These are phyloP conservation scores for Florisuga fusca DNA, from an alignment of 2,797 vertebrate species.

Conservation along the genomic window DNA sequence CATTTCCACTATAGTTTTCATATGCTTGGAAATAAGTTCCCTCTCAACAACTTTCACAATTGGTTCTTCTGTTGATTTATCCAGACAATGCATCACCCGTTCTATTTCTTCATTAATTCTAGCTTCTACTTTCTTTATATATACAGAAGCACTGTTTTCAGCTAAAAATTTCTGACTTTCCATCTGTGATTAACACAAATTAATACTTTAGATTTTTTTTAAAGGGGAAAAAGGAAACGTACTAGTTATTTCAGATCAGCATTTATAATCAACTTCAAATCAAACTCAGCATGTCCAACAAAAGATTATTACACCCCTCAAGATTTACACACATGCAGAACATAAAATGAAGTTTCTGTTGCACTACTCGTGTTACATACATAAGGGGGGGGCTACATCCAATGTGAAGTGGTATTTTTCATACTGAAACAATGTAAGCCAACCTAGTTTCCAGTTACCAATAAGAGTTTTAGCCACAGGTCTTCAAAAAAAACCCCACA, in stretches of 20 bases:
- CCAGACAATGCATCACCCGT: conserved; percentile 96
- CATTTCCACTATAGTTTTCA: conserved; percentile 99
- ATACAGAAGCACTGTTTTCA: conserved; percentile 97
- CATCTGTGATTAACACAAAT: conserved; percentile 84
- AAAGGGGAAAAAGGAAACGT: neutral
- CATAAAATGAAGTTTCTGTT: neutral
- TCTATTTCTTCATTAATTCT: conserved; percentile 99
- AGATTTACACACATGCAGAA: neutral
- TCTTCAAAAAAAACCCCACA: neutral
- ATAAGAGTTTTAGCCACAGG: neutral
- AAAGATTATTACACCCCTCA: neutral
- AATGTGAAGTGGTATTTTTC: neutral
- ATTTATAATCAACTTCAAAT: neutral
- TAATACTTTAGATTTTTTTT: conserved; percentile 27
- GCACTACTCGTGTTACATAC: neutral
- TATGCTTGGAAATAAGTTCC: conserved; percentile 97
- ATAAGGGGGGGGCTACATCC: neutral
- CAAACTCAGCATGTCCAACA: neutral
- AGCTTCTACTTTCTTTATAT: conserved; percentile 98
- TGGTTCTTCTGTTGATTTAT: conserved; percentile 96
- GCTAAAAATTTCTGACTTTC: conserved; percentile 98
- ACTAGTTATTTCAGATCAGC: neutral
- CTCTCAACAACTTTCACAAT: conserved; percentile 97
- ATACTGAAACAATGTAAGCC: neutral
- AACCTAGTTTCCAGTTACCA: neutral